Base-by-base conservation (phyloP, 2,888 invertebrate genomes). In the Taphrorychus bicolor region DNA sequence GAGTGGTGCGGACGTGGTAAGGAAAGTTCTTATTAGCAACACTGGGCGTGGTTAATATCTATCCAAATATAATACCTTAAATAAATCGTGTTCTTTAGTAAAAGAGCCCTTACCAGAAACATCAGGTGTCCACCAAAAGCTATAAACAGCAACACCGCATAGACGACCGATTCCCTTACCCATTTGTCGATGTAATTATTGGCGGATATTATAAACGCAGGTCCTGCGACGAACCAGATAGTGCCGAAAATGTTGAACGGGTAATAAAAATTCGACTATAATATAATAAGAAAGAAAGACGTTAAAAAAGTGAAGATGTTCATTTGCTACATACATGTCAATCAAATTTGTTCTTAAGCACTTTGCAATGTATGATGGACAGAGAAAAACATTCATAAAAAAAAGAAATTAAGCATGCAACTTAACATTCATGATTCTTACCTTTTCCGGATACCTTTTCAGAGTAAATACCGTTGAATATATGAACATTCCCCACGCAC, bases 1-100 rank as follows among this genome's bases (percentile, higher is more conserved):
- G 94, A 0, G 92, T 91, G 0, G 95, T 59, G 7, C 71, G 61
- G 22, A 95, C 94, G 79, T 96, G 95, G 80, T 93, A 96, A 0
- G 96, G 96, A 76, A 96, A 95, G 78, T 94, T 94, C 76, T 90
- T 91, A 79, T 95, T 95, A 0, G 93, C 93, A 66, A 91, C 89
- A 1, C 92, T 90, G 2, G 96, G 96, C 77, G 94, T 83, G 0
- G 95, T 95, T 63, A 95, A 79, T 65, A 92, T 82, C 93, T 93
- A 82, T n/a, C n/a, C n/a, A 16, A 49, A 51, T 11, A 48, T 11
- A 19, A 19, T 16, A 53, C 16, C 32, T 24, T 5, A 32, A 32
- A 2, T 32, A 2, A 2, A 9, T 24, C 7, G 7, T 32, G 7
- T 32, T 32, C 7, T 32, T 32, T 32, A 32, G 32, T 32, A 11